Conservation (phyloP, 2,113 vertebrate genomes). For the Patagioenas fasciata region DNA sequence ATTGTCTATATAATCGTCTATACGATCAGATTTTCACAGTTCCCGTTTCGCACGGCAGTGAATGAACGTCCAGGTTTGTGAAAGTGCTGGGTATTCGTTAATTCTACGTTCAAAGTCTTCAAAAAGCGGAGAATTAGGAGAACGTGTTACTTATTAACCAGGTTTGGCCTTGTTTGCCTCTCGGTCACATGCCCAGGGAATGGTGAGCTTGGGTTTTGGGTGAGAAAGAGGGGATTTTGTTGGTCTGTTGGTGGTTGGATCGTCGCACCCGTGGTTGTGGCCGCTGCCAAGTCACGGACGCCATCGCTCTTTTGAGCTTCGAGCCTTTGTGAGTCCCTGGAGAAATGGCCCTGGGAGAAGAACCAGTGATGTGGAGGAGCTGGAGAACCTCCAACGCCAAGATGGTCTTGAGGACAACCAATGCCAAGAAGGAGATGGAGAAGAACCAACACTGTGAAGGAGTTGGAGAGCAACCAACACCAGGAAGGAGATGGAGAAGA, state of each 20-base stretch:
- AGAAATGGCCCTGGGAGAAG: background rate
- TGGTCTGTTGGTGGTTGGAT: rapidly evolving
- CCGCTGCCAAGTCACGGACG: background rate
- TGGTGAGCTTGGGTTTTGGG: background rate
- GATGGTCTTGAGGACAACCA: no score
- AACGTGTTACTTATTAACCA: background rate
- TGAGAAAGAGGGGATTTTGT: background rate
- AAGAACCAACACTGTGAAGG: rapidly evolving
- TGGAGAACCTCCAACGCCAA: background rate
- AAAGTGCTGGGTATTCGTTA: background rate
- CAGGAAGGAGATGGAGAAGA: background rate
- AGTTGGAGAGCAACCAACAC: rapidly evolving
- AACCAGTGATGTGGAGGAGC: background rate
- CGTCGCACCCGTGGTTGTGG: background rate
- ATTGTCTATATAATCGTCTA: background rate
- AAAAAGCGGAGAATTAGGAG: background rate
- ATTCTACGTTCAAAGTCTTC: background rate
- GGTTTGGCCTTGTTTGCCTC: background rate
- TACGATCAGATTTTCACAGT: background rate
- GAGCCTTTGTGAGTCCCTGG: background rate
- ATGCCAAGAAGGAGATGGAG: background rate
- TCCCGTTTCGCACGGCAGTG: rapidly evolving
- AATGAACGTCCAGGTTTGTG: background rate
- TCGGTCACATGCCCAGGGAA: background rate
- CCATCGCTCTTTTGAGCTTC: background rate